A percentile compares a stretch with the other conserved stretches of the same genome.
These are phyloP conservation scores for Eleginops maclovinus DNA, from an alignment of 2,113 vertebrate species.

Conservation along the genomic window DNA sequence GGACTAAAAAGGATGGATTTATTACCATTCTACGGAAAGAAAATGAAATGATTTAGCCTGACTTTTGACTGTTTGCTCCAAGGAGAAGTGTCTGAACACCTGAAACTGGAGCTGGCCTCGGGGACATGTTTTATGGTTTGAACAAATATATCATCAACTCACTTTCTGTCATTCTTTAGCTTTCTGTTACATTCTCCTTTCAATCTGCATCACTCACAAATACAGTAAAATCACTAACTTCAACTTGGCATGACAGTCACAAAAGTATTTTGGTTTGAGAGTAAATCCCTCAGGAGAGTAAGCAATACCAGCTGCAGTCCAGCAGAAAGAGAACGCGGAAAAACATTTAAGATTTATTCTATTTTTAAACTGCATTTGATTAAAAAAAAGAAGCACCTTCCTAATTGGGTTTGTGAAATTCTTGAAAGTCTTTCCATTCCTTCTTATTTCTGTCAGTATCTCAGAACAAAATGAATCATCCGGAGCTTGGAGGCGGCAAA, in stretches of 20 bases:
- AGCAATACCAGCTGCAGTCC: conserved; percentile 25
- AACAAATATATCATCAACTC: conserved; percentile 22
- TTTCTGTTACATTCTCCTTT: conserved; percentile 23
- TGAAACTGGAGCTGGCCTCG: conserved; percentile 8
- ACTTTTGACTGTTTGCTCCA: not conserved
- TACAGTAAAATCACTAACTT: conserved; percentile 21
- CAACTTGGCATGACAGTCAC: conserved; percentile 24
- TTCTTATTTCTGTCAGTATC: conserved; percentile 15
- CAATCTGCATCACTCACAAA: not conserved
- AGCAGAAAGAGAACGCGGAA: conserved; percentile 5
- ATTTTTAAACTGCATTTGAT: conserved; percentile 32
- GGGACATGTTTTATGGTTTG: conserved; percentile 35
- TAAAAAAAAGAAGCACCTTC: not conserved
- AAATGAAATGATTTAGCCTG: not conserved
- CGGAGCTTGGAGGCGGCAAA: conserved; percentile 6
- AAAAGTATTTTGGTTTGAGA: conserved; percentile 26
- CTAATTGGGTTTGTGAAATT: conserved; percentile 20
- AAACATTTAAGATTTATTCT: conserved; percentile 29
- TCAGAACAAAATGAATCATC: conserved; percentile 44
- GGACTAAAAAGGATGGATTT: not conserved
- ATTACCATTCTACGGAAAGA: not conserved
- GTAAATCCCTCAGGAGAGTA: conserved; percentile 34
- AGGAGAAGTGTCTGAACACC: not conserved
- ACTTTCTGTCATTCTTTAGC: conserved; percentile 17
- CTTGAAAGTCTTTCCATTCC: conserved; percentile 26